Evolutionary conservation across 2,888 invertebrate species (phyloP), one percentile per base, ranked within the genome.

Genomic region (Atherix ibis): DNA sequence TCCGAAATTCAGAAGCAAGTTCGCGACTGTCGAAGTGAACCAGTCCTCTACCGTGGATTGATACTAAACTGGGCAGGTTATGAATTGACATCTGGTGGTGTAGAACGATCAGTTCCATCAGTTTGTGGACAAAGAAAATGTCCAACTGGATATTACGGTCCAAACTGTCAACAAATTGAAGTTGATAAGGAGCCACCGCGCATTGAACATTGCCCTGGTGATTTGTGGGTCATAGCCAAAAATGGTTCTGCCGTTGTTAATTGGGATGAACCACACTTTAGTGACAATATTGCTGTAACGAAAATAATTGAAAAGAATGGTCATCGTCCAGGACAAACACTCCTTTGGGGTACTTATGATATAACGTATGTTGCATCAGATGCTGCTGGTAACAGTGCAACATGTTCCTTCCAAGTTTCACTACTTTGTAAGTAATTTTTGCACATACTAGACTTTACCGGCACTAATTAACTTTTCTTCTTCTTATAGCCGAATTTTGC

Each of bases 361-460:
- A 82, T 94, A 41, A 85, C 84, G 18, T 92, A 91, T 49, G 78
- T 91, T n/a, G 94, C 91, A 15, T 82, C 80, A 41, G 94, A 94
- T 64, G 81, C 78, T 32, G 83, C 85, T 27, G 89, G 88, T 44
- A 94, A 94, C 51, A 77, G 85, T 31, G 94, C 89, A 4, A 78
- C 77, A 6, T 94, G 94, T 56, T 76, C 77, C 43, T 94, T 94
- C 64, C 87, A 83, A 58, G 83, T 92, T 35, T 88, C 88, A 37
- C 75, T 94, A 13, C 56, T 91, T 34, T 73, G 85, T 87, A 67
- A 73, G 78, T 70, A 4, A n/a, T 5, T n/a, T 12, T 28, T 28
- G 6, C 12, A 12, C 27, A 27, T 12, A 6, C 16, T 3, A 28
- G 5, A 12, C 28, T 1, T 5, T 6, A 9, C 5, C 8, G 8